Evolutionary conservation across 2,888 invertebrate species (phyloP), one percentile per base, ranked within the genome.

Genomic region (Lacanobia oleracea): DNA sequence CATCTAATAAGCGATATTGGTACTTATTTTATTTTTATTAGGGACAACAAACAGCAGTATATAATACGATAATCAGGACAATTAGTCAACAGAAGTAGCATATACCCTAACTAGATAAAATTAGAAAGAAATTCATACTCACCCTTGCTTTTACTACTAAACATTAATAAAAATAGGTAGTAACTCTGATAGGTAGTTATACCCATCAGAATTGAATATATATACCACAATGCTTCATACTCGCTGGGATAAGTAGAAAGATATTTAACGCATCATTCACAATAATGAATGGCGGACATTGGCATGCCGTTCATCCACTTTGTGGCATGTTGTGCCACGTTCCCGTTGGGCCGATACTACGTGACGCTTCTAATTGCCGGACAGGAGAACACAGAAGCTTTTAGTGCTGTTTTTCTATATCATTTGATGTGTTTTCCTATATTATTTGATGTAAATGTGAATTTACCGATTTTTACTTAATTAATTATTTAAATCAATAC

Each of bases 201-300:
- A 33, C 6, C 6, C 5, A 14, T 27, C n/a, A 2, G 27, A 12
- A 53, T 37, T 53, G 12, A 54, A 76, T 76, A 67, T 67, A n/a
- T 62, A 33, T 33, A 33, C 33, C 33, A 4, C 23, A 14, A 71
- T 50, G 23, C 21, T 21, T 71, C 61, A 76, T 63, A 21, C 51
- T 56, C 9, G 9, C 21, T n/a, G 40, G 64, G 45, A 48, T 54
- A 51, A 40, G n/a, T 14, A 23, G 43, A n/a, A 50, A n/a, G 12
- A 67, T 48, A 67, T 64, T 53, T 18, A 53, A 43, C 59, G 33
- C 57, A 57, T 70, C 54, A 75, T 78, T 75, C 50, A 56, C 56
- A 43, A 59, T 59, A 66, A 69, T 59, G 27, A 73, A 60, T 54
- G 45, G 27, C 12, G 57, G 43, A 68, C 63, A 68, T 69, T 69